phyloP scores from a whole-genome alignment of 2,888 invertebrate genomes.

The Agriopis marginaria region DNA sequence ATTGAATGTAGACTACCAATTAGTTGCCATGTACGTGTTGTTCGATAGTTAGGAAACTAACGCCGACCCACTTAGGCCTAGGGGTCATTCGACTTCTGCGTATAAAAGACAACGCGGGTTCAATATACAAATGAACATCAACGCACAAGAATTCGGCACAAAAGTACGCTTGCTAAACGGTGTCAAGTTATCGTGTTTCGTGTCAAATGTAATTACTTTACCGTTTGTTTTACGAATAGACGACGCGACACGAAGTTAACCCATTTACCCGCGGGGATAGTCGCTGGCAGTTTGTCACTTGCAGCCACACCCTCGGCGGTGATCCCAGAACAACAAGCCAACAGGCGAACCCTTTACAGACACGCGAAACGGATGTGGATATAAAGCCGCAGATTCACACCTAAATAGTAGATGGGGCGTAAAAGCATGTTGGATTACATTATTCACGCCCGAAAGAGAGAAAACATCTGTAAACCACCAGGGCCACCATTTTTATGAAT shows the following conservation, averaged over 20 bases:
- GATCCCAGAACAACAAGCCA: constrained; percentile 55
- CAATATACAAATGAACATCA: constrained; percentile 37
- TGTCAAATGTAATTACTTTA: constrained; percentile 60
- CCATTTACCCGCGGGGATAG: constrained; percentile 60
- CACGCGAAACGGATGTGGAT: constrained; percentile 61
- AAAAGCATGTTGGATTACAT: neutral
- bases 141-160: constrained; percentile 41
- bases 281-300: constrained; percentile 52
- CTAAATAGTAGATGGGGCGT: neutral
- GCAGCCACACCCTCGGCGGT: constrained; percentile 56
- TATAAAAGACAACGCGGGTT: constrained; percentile 21
- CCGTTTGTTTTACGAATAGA: constrained; percentile 53
- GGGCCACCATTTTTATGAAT: too few species aligned
- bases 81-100: constrained; percentile 19
- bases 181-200: constrained; percentile 56
- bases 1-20: neutral
- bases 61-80: constrained; percentile 26
- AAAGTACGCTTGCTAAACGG: constrained; percentile 44
- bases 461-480: neutral
- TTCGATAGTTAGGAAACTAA: constrained; percentile 29
- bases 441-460: neutral
- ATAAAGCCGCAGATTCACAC: constrained; percentile 19
- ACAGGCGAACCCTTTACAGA: constrained; percentile 61
- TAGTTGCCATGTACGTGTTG: constrained; percentile 9
- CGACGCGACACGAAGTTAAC: constrained; percentile 64